A percentile compares a stretch with the other conserved stretches of the same genome.
Evolutionary conservation across 2,113 vertebrate species (phyloP).

Genomic region (Clarias macrocephalus): DNA sequence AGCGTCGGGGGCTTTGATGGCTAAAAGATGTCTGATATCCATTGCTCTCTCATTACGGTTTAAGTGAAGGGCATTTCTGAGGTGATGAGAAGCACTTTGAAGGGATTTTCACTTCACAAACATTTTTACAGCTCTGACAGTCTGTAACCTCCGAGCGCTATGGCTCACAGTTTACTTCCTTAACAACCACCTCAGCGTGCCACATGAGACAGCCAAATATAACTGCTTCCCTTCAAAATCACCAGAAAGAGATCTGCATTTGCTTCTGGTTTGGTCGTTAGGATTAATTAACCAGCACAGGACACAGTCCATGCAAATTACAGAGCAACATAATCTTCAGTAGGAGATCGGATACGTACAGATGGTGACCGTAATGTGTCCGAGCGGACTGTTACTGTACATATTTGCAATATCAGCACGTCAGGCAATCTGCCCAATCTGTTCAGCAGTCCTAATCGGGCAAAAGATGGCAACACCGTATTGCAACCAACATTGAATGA

Average conservation of each 20-base stretch:
- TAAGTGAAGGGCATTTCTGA: slow-evolving; percentile 60
- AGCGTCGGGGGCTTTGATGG: slow-evolving; percentile 49
- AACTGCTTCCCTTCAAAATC: slow-evolving; percentile 58
- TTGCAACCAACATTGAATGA: slow-evolving; percentile 13
- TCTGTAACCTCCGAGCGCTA: slow-evolving; percentile 63
- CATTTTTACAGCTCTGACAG: slow-evolving; percentile 73
- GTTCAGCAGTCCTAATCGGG: slow-evolving; percentile 32
- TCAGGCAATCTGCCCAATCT: slow-evolving; percentile 42
- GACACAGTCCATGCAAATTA: slow-evolving; percentile 68
- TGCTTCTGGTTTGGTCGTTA: slow-evolving; percentile 58
- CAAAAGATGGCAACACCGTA: slow-evolving; percentile 24
- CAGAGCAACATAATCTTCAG: slow-evolving; percentile 57
- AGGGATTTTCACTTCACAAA: slow-evolving; percentile 71
- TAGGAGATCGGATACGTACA: slow-evolving; percentile 57
- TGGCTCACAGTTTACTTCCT: slow-evolving; percentile 67
- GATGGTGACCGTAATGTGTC: slow-evolving; percentile 53
- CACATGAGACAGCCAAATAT: slow-evolving; percentile 72
- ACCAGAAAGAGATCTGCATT: slow-evolving; percentile 55
- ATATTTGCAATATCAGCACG: slow-evolving; percentile 37
- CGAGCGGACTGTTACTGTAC: slow-evolving; percentile 23
- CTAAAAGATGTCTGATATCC: slow-evolving; percentile 36
- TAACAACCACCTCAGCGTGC: slow-evolving; percentile 63
- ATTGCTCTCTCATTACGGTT: slow-evolving; percentile 65
- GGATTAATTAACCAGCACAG: slow-evolving; percentile 69
- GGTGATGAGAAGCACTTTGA: slow-evolving; percentile 53